Base-by-base conservation (phyloP, 1,140 invertebrate species). In the Polypedilum pembai region DNA sequence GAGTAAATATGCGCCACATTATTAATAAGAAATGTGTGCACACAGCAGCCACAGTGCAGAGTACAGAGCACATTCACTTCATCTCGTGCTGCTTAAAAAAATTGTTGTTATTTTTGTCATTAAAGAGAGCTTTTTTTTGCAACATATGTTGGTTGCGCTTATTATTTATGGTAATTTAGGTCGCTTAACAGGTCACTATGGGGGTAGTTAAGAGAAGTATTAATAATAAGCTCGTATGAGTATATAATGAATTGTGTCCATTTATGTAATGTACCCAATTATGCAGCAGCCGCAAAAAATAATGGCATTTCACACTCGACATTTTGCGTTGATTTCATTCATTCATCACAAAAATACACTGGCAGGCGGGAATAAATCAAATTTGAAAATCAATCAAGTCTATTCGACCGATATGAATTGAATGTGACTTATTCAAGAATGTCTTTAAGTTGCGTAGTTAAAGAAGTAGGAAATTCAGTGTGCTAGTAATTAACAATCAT, bases 81-180 rank as follows among this genome's bases (percentile, higher is more conserved):
- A 33, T 33, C 24, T 33, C 24, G 5, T 33, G 24, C 24, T 33
- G 24, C 24, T 33, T 33, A 33, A 33, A 33, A 33, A 33, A 33
- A 33, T 33, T 33, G 24, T 5, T 33, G 24, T 33, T n/a, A n/a
- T n/a, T 33, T 33, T 33, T 33, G 24, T 33, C 24, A 33, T 33
- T 33, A 33, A 5, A 33, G 24, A 33, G 24, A n/a, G n/a, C n/a
- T 5, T 33, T 33, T 33, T 33, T 33, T 33, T 33, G 24, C 24
- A 33, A 33, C 24, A 33, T 33, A 33, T 33, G 24, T 33, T 33
- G 24, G 24, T 33, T 33, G 24, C 5, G 24, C 24, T 33, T 56
- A 56, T 56, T 56, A n/a, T 56, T n/a, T 56, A 56, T 56, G 45
- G 45, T 56, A 56, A 56, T 56, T 56, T 56, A 56, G 45, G 45